phyloP scores from a whole-genome alignment of 2,113 vertebrate genomes.

The Eulacestoma nigropectus region DNA sequence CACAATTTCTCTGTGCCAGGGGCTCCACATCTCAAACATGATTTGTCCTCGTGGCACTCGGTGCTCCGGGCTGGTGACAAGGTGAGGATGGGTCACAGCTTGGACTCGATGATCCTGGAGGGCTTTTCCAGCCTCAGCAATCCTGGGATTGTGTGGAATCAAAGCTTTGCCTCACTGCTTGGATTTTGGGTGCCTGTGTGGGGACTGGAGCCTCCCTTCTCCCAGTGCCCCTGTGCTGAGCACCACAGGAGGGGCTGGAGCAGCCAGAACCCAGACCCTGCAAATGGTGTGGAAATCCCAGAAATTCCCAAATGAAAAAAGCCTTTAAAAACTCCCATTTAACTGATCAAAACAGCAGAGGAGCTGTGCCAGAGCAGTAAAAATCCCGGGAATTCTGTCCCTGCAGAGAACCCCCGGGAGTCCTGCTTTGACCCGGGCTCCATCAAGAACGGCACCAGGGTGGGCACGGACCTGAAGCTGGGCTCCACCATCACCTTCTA shows the following conservation, averaged over 20 bases:
- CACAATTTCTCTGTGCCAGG: not conserved
- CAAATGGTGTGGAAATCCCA: not conserved
- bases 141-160: not conserved
- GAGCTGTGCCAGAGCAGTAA: not conserved
- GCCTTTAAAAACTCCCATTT: no score
- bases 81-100: not conserved
- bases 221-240: not conserved
- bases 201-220: not conserved
- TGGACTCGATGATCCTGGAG: not conserved
- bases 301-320: not conserved
- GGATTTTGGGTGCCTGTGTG: not conserved
- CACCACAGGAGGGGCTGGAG: not conserved
- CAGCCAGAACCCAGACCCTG: not conserved
- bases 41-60: not conserved
- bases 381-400: not conserved
- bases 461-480: conserved; percentile 88
- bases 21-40: not conserved
- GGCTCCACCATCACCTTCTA: conserved; percentile 90
- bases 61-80: not conserved
- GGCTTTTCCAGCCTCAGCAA: not conserved
- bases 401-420: conserved; percentile 94
- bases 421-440: conserved; percentile 93
- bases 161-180: fast-evolving
- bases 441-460: conserved; percentile 87
- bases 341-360: fast-evolving